Conservation (phyloP, 2,797 vertebrate species). For the Cygnus olor region DNA sequence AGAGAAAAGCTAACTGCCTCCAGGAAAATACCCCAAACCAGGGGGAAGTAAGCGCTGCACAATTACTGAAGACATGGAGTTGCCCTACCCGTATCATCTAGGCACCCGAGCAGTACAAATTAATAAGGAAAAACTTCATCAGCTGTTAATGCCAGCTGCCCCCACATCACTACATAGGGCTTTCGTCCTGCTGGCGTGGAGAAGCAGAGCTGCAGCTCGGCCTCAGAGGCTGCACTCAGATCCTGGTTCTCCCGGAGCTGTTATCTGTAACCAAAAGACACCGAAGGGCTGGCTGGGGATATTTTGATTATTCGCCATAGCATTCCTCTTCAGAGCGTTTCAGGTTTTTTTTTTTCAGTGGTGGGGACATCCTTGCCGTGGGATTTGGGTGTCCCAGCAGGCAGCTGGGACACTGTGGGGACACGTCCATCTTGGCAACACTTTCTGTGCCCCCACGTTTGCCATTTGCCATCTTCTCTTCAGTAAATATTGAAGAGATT, state of each 20-base stretch:
- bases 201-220: not conserved
- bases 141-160: not conserved
- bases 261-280: not conserved
- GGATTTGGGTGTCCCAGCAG: too few relatives aligned
- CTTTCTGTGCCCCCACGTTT: accelerated
- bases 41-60: not conserved
- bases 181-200: not conserved
- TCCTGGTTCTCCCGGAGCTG: not conserved
- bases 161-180: not conserved
- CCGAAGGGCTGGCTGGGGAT: not conserved
- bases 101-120: not conserved
- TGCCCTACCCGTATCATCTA: not conserved
- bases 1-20: not conserved
- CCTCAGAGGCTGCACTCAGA: not conserved
- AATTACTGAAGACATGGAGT: not conserved
- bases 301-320: too few relatives aligned
- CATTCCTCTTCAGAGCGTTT: not conserved
- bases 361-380: too few relatives aligned
- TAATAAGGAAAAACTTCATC: not conserved
- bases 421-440: not conserved
- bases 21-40: not conserved
- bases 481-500: not conserved
- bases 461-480: not conserved
- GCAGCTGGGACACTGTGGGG: accelerated
- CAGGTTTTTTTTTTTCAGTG: too few relatives aligned